phyloP scores from a whole-genome alignment of 2,797 vertebrate species.

The Corythornis leucogaster region DNA sequence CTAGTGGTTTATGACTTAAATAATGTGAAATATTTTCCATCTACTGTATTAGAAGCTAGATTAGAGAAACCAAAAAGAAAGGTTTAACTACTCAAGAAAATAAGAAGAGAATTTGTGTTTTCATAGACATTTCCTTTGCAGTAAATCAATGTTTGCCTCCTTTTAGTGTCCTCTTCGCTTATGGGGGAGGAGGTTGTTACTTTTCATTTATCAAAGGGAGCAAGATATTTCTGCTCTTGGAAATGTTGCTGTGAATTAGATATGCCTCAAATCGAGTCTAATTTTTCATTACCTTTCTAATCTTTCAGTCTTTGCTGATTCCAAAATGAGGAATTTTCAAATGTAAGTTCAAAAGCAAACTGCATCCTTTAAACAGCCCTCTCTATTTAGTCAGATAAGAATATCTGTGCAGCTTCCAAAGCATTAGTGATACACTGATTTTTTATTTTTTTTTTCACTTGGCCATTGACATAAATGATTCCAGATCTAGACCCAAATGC shows the following conservation, averaged over 20 bases:
- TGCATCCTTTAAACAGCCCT: background rate
- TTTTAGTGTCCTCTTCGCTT: constrained; percentile 5
- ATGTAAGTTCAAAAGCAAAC: background rate
- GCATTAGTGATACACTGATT: background rate
- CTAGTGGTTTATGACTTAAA: background rate
- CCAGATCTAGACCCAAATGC: background rate
- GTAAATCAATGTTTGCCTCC: background rate
- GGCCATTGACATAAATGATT: background rate
- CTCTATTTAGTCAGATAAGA: background rate
- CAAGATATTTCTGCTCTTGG: background rate
- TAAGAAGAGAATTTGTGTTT: constrained; percentile 8
- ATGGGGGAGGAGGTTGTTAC: background rate
- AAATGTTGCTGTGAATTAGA: background rate
- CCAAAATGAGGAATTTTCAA: background rate
- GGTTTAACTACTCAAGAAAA: constrained; percentile 29
- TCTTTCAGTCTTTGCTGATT: background rate
- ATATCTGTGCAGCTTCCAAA: background rate
- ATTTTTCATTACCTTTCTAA: constrained; percentile 11
- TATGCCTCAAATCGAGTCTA: background rate
- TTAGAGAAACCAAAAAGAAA: constrained; percentile 40
- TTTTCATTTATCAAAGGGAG: constrained; percentile 11
- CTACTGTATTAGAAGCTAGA: constrained; percentile 18
- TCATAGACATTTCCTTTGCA: constrained; percentile 34
- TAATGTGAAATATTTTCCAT: constrained; percentile 36
- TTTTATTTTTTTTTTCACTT: background rate